A percentile compares a stretch with the other conserved stretches of the same genome.
Conservation (phyloP, 2,797 vertebrate species). For the Dendrocincla fuliginosa region DNA sequence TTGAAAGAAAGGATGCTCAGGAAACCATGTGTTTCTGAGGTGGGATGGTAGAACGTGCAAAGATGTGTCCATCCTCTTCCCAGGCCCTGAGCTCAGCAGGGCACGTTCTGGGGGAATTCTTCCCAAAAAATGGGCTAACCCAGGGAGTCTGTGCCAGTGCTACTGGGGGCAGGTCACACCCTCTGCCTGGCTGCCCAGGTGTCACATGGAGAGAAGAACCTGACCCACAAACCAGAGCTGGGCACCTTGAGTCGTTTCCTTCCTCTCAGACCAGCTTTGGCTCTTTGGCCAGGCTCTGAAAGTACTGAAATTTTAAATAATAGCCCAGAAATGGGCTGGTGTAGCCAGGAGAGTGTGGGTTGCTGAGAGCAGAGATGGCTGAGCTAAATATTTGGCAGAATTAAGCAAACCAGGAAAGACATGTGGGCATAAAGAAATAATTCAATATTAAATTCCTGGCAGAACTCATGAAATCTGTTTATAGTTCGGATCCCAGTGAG, state of each 20-base stretch:
- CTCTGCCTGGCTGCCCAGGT: neutral
- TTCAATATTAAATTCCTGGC: conserved; percentile 51
- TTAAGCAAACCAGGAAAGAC: conserved; percentile 56
- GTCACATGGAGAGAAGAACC: rapidly evolving
- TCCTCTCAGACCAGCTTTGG: neutral
- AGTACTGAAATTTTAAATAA: conserved; percentile 21
- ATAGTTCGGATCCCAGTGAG: conserved; percentile 7
- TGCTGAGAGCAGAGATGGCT: conserved; percentile 52
- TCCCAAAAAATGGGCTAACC: neutral
- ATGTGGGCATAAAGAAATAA: conserved; percentile 56
- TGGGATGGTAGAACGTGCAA: rapidly evolving
- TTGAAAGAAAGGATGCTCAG: neutral
- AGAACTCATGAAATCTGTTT: conserved; percentile 29
- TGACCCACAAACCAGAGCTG: neutral
- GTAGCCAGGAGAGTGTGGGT: conserved; percentile 21
- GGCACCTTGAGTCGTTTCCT: neutral
- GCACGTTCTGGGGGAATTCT: rapidly evolving
- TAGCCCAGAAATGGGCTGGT: conserved; percentile 12
- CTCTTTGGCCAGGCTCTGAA: neutral
- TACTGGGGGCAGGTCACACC: too few relatives aligned
- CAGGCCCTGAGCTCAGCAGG: rapidly evolving
- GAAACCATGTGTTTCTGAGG: neutral
- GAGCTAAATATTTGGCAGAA: conserved; percentile 68
- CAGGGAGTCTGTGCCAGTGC: neutral
- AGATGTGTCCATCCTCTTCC: neutral